Evolutionary conservation across 2,888 invertebrate genomes (phyloP).

Genomic region (Dexiosoma caninum): DNA sequence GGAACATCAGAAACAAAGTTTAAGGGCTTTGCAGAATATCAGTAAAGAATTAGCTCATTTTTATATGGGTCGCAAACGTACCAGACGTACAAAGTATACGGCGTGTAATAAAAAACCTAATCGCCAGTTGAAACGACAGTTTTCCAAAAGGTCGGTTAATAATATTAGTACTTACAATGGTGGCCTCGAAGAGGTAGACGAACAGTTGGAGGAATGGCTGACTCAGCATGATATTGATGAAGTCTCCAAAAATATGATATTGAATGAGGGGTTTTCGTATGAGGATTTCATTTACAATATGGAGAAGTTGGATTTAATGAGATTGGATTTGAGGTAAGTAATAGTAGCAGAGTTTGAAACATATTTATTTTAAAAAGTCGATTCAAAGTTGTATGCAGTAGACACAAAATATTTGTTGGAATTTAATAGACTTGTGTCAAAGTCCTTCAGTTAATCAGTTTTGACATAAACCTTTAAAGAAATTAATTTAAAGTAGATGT

Average conservation of each 20-base stretch:
- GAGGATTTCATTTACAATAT: conserved; percentile 88
- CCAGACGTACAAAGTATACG: conserved; percentile 68
- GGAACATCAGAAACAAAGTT: conserved; percentile 70
- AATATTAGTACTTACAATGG: conserved; percentile 68
- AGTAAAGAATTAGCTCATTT: conserved; percentile 73
- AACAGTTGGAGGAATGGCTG: conserved; percentile 85
- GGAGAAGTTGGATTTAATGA: conserved; percentile 88
- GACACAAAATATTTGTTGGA: too few relatives aligned
- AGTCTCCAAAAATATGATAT: conserved; percentile 83
- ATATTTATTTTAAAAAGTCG: too few relatives aligned
- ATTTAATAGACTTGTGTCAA: too few relatives aligned
- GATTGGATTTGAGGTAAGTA: conserved; percentile 86
- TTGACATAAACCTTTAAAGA: too few relatives aligned
- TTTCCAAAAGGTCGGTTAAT: conserved; percentile 47
- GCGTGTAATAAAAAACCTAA: conserved; percentile 62
- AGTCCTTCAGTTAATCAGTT: too few relatives aligned
- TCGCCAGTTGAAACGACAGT: conserved; percentile 53
- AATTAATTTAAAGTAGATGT: too few relatives aligned
- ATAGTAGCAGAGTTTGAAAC: too few relatives aligned
- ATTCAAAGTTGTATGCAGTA: too few relatives aligned
- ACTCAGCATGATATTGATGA: conserved; percentile 83
- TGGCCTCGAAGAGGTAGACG: conserved; percentile 78
- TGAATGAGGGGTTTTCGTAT: conserved; percentile 87
- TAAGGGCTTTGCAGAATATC: conserved; percentile 71
- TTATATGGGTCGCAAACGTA: conserved; percentile 70